Evolutionary conservation across 2,797 vertebrate genomes (phyloP), one percentile per base, ranked within the genome.

Genomic region (Silurus aristotelis): DNA sequence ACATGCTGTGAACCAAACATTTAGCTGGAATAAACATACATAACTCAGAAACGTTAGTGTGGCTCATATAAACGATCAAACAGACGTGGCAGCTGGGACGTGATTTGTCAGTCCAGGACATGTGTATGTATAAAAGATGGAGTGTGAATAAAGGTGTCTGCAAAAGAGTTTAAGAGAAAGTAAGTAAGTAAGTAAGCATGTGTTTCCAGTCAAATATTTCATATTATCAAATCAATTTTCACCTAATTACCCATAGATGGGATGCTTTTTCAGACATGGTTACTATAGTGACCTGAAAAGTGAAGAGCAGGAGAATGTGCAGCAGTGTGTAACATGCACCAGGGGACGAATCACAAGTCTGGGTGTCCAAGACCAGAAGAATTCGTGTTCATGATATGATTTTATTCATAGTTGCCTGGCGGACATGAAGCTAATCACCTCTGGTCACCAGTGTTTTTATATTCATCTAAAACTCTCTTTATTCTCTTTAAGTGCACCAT

Each of bases 1-100:
- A 73, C 79, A 82, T 75, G 80, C 85, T 86, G 71, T 77, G 85
- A 87, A 87, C 85, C 85, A 86, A 88, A 87, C 77, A 87, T 87
- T 82, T 85, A 85, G 66, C 66, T 77, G 80, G 55, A 87, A 75
- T 19, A 85, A 84, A 88, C 64, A 77, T 66, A 84, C 43, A 64
- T 31, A 20, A 43, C 52, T 85, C 71, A 83, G 77, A 87, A 86
- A 78, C 81, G 83, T 84, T 86, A 84, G 66, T 60, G 83, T 38
- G 63, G 46, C 48, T 60, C 38, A 60, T 58, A 79, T 84, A 86
- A 84, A 87, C 83, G 77, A 25, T 71, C 58, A 48, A 66, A 75
- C 48, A 77, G 61, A 48, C 25, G 20, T 22, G 80, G 38, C 22
- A 72, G 68, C 10, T 78, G 13, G 19, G 25, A 80, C 63, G 67